phyloP scores from a whole-genome alignment of 1,140 invertebrate species.

The Aphelinus atriplicis region DNA sequence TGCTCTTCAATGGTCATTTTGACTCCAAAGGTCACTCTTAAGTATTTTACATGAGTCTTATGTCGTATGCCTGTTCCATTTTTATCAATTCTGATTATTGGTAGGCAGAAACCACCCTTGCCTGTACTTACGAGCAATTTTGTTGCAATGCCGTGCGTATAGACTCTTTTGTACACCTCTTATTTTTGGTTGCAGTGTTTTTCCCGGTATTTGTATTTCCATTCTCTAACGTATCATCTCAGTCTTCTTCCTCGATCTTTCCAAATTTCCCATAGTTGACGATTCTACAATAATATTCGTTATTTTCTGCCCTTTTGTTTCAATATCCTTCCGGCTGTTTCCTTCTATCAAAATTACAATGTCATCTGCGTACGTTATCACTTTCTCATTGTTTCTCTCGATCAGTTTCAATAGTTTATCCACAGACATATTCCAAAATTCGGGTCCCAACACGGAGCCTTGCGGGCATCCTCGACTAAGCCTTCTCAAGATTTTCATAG shows the following conservation, averaged over 20 bases:
- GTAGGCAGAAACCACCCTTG: neutral
- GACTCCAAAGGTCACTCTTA: constrained; percentile 25
- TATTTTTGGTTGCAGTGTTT: neutral
- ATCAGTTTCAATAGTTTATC: constrained; percentile 16
- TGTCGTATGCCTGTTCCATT: neutral
- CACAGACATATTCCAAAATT: constrained; percentile 42
- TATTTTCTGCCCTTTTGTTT: neutral
- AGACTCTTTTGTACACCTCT: too few species aligned
- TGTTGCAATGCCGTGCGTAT: neutral
- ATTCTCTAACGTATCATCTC: neutral
- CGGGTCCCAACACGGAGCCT: constrained; percentile 43
- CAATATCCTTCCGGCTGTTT: constrained; percentile 1
- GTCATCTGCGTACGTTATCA: neutral
- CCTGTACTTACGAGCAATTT: neutral
- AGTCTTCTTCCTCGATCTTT: neutral
- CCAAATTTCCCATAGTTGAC: constrained; percentile 36
- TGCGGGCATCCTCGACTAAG: constrained; percentile 45
- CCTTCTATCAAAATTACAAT: constrained; percentile 40
- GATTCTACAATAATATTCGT: constrained; percentile 28
- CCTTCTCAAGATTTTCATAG: constrained; percentile 8
- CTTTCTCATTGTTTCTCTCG: neutral
- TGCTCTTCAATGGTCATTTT: constrained; percentile 8
- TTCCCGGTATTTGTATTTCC: neutral
- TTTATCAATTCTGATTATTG: neutral
- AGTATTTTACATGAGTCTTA: constrained; percentile 18